Evolutionary conservation across 1,140 invertebrate species (phyloP).

Genomic region (Tetramorium simillimum): DNA sequence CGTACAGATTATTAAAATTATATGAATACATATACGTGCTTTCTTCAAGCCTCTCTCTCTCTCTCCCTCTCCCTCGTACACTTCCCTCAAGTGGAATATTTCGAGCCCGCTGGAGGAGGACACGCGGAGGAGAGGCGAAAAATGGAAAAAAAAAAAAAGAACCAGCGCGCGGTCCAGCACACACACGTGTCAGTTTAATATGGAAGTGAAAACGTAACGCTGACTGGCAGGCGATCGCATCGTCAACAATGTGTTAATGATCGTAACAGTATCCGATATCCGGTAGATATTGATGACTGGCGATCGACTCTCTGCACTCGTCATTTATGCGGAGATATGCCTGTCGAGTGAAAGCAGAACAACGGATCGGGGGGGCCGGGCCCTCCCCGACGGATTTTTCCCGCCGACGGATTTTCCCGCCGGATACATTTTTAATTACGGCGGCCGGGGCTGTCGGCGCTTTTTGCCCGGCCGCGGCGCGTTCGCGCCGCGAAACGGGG

Average conservation of each 20-base stretch:
- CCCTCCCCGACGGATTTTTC: slow-evolving; percentile 1
- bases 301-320: slow-evolving; percentile 31
- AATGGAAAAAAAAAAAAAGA: neutral
- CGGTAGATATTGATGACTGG: slow-evolving; percentile 35
- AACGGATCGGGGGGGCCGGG: slow-evolving; percentile 9
- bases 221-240: slow-evolving; percentile 31
- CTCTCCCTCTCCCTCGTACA: neutral
- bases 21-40: neutral
- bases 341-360: slow-evolving; percentile 23
- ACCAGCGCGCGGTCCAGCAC: neutral
- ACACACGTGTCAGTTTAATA: neutral
- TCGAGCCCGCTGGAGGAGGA: neutral
- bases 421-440: slow-evolving; percentile 42
- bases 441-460: slow-evolving; percentile 1
- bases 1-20: neutral
- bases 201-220: slow-evolving; percentile 8
- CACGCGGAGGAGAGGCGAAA: neutral
- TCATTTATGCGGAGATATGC: slow-evolving; percentile 44
- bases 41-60: neutral
- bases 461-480: slow-evolving; percentile 37
- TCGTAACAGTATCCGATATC: slow-evolving; percentile 49
- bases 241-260: slow-evolving; percentile 48
- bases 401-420: slow-evolving; percentile 9
- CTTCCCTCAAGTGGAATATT: neutral
- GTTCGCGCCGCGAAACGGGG: neutral